These are phyloP conservation scores for Carapus acus DNA, from an alignment of 2,797 vertebrate genomes.

Conservation along the genomic window DNA sequence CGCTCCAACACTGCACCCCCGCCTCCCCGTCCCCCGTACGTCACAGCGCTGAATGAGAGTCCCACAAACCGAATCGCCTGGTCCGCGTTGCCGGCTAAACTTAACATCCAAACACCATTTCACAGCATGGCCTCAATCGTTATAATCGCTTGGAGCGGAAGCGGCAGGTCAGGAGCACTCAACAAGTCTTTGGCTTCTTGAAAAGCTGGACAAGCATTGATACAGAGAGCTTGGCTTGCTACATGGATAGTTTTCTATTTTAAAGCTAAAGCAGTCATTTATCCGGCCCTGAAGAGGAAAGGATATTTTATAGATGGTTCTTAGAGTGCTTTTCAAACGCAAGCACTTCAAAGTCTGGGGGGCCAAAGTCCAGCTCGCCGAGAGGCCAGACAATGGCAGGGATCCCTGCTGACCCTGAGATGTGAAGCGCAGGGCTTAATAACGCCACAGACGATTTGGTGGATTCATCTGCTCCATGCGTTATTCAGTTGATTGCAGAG, in stretches of 20 bases:
- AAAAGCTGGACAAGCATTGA: slow-evolving; percentile 46
- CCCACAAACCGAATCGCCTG: slow-evolving; percentile 49
- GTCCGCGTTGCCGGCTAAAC: slow-evolving; percentile 51
- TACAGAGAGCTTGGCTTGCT: slow-evolving; percentile 42
- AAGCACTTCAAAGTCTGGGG: no score
- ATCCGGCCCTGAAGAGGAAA: slow-evolving; percentile 25
- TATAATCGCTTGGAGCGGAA: slow-evolving; percentile 45
- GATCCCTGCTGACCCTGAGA: no score
- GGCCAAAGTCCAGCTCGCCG: no score
- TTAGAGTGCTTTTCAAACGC: no score
- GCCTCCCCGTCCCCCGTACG: no score
- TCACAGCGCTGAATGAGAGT: slow-evolving; percentile 52
- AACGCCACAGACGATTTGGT: no score
- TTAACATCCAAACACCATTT: slow-evolving; percentile 42
- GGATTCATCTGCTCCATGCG: no score
- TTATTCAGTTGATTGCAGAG: no score
- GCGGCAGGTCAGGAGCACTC: slow-evolving; percentile 44
- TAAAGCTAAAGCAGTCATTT: slow-evolving; percentile 49
- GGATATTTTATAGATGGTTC: slow-evolving; percentile 44
- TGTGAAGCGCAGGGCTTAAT: no score
- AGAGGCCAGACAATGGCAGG: no score
- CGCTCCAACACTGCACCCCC: slow-evolving; percentile 42
- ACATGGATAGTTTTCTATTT: slow-evolving; percentile 47
- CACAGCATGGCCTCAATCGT: slow-evolving; percentile 36
- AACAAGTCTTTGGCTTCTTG: slow-evolving; percentile 22